A percentile compares a stretch with the other conserved stretches of the same genome.
phyloP scores from a whole-genome alignment of 2,113 vertebrate genomes.

The Noctilio leporinus region DNA sequence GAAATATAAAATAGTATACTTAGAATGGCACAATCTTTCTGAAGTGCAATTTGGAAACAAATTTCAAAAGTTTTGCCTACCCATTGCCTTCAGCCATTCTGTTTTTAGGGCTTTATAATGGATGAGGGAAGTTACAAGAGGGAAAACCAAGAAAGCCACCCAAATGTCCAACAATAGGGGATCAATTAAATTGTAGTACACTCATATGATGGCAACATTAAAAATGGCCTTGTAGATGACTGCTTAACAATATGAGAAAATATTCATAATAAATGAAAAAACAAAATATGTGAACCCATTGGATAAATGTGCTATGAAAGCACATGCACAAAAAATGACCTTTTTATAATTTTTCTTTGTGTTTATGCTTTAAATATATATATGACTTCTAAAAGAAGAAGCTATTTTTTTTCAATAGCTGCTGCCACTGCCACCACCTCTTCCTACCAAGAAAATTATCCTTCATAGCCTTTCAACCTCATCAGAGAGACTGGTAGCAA shows the following conservation, averaged over 20 bases:
- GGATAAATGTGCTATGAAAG: neutral
- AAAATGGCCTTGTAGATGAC: neutral
- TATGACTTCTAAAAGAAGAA: neutral
- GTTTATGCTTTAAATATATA: slow-evolving; percentile 12
- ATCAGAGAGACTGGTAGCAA: slow-evolving; percentile 37
- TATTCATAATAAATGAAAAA: neutral
- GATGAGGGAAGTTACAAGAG: neutral
- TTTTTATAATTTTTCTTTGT: neutral
- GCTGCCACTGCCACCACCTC: neutral
- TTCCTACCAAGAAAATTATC: slow-evolving; percentile 26
- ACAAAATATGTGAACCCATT: neutral
- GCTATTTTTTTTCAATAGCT: neutral
- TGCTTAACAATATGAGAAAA: neutral
- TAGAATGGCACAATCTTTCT: neutral
- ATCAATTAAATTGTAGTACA: neutral
- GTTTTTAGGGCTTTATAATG: neutral
- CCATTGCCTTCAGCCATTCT: neutral
- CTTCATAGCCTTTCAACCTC: slow-evolving; percentile 31
- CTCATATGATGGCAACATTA: neutral
- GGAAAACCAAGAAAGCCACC: slow-evolving; percentile 11
- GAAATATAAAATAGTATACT: neutral
- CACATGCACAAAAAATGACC: neutral
- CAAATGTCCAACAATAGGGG: neutral
- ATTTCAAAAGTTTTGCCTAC: neutral
- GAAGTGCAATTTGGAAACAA: neutral